Conservation (phyloP, 2,113 vertebrate species). For the Lophius piscatorius region DNA sequence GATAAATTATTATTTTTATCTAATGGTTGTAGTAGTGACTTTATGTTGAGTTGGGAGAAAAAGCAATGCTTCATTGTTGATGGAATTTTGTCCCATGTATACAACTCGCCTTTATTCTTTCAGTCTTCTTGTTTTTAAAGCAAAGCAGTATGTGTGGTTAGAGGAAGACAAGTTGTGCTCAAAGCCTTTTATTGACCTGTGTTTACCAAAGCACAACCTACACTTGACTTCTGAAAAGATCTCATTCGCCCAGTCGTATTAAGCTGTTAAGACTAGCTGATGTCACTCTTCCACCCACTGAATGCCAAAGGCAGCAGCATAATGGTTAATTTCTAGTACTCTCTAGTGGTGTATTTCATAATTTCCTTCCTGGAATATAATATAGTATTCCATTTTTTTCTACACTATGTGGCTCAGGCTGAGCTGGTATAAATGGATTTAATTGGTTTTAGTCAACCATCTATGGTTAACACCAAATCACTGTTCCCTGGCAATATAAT, state of each 20-base stretch:
- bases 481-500: slow-evolving; percentile 25
- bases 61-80: too few species aligned
- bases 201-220: slow-evolving; percentile 1
- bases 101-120: too few species aligned
- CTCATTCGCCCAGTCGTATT: slow-evolving; percentile 12
- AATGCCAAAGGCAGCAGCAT: slow-evolving; percentile 40
- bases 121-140: too few species aligned
- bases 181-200: too few species aligned
- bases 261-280: slow-evolving; percentile 49
- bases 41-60: too few species aligned
- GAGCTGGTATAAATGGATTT: slow-evolving; percentile 41
- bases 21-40: too few species aligned
- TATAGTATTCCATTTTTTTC: slow-evolving; percentile 42
- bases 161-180: too few species aligned
- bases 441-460: slow-evolving; percentile 38
- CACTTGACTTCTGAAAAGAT: slow-evolving; percentile 29
- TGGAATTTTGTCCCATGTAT: too few species aligned
- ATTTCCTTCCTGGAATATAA: slow-evolving; percentile 39
- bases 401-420: slow-evolving; percentile 25
- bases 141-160: too few species aligned
- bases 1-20: too few species aligned
- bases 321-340: slow-evolving; percentile 46
- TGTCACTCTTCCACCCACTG: slow-evolving; percentile 29
- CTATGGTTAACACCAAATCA: slow-evolving; percentile 31
- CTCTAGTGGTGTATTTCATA: slow-evolving; percentile 42